Evolutionary conservation across 2,797 vertebrate genomes (phyloP), one percentile per base, ranked within the genome.

Genomic region (Urocyon cinereoargenteus): DNA sequence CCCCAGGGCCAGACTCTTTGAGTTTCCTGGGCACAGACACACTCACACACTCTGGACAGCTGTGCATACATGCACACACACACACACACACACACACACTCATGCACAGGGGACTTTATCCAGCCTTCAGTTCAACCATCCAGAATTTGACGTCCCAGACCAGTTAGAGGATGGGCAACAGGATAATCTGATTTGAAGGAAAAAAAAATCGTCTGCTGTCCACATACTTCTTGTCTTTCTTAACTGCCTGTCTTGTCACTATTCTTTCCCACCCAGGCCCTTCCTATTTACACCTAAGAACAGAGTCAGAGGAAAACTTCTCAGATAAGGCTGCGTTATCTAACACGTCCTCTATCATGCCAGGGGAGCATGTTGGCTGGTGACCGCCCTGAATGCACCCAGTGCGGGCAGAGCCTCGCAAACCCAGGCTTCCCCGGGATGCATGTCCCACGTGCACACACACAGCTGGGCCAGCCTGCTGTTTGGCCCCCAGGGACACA

Each of bases 391-490:
- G 51, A 12, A 26, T 3, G 34, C 16, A 31, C 13, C 13, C 4
- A 7, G 5, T 21, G 1, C 9, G 6, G 11, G 14, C 1, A 15
- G 61, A 34, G 26, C 34, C 51, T 49, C 2, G 19, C 45, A 34
- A 16, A 22, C 31, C 7, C 22, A 1, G 0, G 19, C 40, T n/a
- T 5, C 4, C 18, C 2, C 1, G 10, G 13, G 9, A 4, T 18
- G 12, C 2, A 4, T 8, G 22, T 73, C 34, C 2, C 5, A 10
- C 9, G 40, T 16, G 22, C 28, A 19, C 2, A 78, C 28, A 53
- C 36, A 13, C 4, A 8, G 9, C n/a, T 26, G 4, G 5, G 22
- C 55, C 14, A 49, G 40, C 14, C 36, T 59, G 51, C 18, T 10
- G 0, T 10, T 49, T 59, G 34, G 18, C 3, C 77, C 57, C 26